phyloP scores from a whole-genome alignment of 2,797 vertebrate genomes.

The Diglossa cyanea region DNA sequence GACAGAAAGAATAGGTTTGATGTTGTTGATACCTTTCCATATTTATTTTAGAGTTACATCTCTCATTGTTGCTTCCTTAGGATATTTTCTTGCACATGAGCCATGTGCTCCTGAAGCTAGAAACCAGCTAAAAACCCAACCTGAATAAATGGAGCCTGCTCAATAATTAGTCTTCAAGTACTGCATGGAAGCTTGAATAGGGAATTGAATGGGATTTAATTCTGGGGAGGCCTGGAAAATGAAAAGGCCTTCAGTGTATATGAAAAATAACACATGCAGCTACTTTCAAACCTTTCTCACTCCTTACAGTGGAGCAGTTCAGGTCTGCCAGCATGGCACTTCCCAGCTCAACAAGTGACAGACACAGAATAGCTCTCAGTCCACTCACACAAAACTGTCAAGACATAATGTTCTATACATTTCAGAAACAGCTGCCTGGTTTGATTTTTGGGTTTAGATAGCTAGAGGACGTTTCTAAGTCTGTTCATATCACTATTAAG shows the following conservation, averaged over 20 bases:
- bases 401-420: background rate
- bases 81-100: background rate
- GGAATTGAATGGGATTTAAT: background rate
- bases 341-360: background rate
- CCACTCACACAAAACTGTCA: background rate
- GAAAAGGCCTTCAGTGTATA: background rate
- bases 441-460: background rate
- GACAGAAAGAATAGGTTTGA: background rate
- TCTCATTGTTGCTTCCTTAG: background rate
- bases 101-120: background rate
- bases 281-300: background rate
- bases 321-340: conserved; percentile 1
- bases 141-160: background rate
- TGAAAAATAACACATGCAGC: background rate
- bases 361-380: background rate
- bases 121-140: background rate
- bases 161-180: background rate
- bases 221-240: background rate
- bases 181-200: background rate
- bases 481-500: background rate
- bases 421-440: background rate
- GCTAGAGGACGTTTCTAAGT: background rate
- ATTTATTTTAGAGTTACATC: background rate
- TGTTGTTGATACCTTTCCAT: background rate
- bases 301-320: background rate